Conservation (phyloP, 2,888 invertebrate species). For the Mechanitis messenoides region DNA sequence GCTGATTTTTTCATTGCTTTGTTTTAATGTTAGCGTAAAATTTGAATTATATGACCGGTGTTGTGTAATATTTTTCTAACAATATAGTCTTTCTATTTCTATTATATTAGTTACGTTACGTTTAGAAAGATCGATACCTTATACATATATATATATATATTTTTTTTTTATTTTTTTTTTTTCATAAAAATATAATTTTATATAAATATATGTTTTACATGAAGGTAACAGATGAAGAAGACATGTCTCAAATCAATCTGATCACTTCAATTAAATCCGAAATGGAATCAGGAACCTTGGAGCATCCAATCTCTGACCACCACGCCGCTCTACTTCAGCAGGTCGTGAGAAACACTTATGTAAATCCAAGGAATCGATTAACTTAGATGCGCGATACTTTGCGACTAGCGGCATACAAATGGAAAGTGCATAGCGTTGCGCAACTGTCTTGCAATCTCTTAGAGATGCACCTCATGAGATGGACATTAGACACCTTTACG, state of each 20-base stretch:
- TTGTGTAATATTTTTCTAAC: too few relatives aligned
- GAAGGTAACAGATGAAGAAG: too few relatives aligned
- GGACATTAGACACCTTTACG: constrained; percentile 8
- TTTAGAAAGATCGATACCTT: constrained; percentile 13
- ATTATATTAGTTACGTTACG: constrained; percentile 15
- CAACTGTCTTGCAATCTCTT: constrained; percentile 41
- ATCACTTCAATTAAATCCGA: too few relatives aligned
- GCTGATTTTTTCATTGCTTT: constrained; percentile 21
- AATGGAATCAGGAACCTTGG: too few relatives aligned
- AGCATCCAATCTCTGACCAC: constrained; percentile 32
- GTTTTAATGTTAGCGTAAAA: constrained; percentile 16
- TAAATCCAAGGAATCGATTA: constrained; percentile 70
- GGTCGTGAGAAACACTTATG: constrained; percentile 70
- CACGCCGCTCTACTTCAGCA: constrained; percentile 60
- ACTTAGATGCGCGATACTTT: constrained; percentile 46
- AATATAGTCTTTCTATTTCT: neutral
- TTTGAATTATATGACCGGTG: neutral
- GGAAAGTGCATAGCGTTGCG: constrained; percentile 68
- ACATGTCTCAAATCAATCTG: too few relatives aligned
- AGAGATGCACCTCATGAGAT: constrained; percentile 23
- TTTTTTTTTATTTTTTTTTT: too few relatives aligned
- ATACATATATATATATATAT: too few relatives aligned
- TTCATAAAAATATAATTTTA: too few relatives aligned
- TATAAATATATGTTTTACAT: too few relatives aligned
- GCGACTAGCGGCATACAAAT: constrained; percentile 42